Percentiles rank a stretch among this genome's conserved stretches.
phyloP scores from a whole-genome alignment of 2,797 vertebrate genomes.

The Glyptemys insculpta region DNA sequence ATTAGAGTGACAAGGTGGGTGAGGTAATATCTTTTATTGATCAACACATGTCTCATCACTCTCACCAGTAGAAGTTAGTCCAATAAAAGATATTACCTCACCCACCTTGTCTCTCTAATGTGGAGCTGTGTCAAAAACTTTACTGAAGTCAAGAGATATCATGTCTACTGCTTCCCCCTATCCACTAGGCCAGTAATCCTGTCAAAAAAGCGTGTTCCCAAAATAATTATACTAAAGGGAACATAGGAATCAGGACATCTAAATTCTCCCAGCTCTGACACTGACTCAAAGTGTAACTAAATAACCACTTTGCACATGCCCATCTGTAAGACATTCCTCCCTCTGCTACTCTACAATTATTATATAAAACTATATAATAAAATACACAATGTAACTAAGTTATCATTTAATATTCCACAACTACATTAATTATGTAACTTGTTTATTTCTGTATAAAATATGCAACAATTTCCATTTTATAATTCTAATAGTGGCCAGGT shows the following conservation, averaged over 20 bases:
- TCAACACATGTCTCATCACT: too few relatives aligned
- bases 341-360: neutral
- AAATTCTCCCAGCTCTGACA: neutral
- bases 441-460: neutral
- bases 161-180: neutral
- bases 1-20: too few relatives aligned
- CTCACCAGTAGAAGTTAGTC: too few relatives aligned
- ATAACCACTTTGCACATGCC: neutral
- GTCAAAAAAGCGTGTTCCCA: neutral
- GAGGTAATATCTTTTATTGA: too few relatives aligned
- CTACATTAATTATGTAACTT: neutral
- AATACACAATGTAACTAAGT: neutral
- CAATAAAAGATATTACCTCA: too few relatives aligned
- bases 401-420: rapidly evolving
- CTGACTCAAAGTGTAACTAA: neutral
- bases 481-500: neutral
- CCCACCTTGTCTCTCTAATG: too few relatives aligned
- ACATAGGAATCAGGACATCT: rapidly evolving
- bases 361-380: neutral
- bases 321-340: neutral
- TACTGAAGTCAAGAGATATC: too few relatives aligned
- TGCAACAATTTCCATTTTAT: neutral
- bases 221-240: neutral
- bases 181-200: neutral
- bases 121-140: too few relatives aligned